Evolutionary conservation across 2,113 vertebrate genomes (phyloP), one percentile per base, ranked within the genome.

Genomic region (Spermophilus dauricus): DNA sequence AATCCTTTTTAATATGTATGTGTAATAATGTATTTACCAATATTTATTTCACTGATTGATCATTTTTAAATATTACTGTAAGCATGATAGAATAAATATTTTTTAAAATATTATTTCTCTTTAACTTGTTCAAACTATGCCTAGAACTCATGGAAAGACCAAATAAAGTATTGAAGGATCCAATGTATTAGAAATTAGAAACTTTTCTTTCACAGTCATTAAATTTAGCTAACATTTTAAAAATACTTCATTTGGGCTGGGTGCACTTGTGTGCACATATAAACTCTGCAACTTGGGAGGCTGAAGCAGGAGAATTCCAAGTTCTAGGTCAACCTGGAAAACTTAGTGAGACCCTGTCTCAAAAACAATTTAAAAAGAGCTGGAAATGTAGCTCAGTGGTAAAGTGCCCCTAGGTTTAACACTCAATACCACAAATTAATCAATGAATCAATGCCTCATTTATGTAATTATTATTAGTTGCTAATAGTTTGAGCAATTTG

Each of bases 181-280:
- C 61, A 53, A 17, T 89, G 18, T 75, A n/a, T 72, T 70, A 92
- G 39, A 93, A 81, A 92, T 97, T 77, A 93, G 42, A 91, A 94
- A 2, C 32, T 84, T 96, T 89, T 93, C 8, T 89, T 48, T 90
- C 72, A 39, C 17, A 58, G 13, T 51, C 2, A 34, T 85, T 86
- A 94, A 17, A 92, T 85, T 80, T 96, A 28, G 24, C 20, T 85
- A 89, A 32, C 73, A 18, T 91, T 63, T 69, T 30, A 58, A 22
- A 22, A 69, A 37, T 28, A 34, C 14, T 26, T 48, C 39, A 70
- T 22, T 69, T 70, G 34, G 16, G 24, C 11, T 6, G 24, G 26
- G 32, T 17, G 4, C 48, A 17, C n/a, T 16, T 16, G 32, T 4
- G 0, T 13, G 20, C 37, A 45, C 9, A 20, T 39, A 4, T 28